Base-by-base conservation (phyloP, 1,140 invertebrate species). In the Acromyrmex heyeri region DNA sequence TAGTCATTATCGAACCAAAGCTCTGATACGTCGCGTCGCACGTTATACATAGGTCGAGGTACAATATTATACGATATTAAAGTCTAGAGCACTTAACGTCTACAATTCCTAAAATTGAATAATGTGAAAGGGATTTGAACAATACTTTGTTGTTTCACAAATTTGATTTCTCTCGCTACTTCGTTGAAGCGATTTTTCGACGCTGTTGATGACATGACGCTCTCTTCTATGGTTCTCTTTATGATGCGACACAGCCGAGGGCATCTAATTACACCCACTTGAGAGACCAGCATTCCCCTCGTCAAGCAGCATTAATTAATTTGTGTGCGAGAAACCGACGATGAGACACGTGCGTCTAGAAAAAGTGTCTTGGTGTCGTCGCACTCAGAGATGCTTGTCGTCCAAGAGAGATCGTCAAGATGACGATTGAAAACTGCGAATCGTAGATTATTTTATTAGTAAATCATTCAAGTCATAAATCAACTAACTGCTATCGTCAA, bases 241-340 rank as follows among this genome's bases (percentile, higher is more conserved):
- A 76, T 79, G n/a, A 44, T 72, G 81, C 70, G 61, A 85, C 70
- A 70, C 61, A 81, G 70, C 30, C 61, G 69, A 81, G 85, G 75
- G 89, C 89, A 90, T 92, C 83, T 92, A 92, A 92, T 92, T 92
- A 92, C 89, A 88, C 79, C 88, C 91, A 92, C 91, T 92, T 92
- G 91, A 92, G 86, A 81, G 72, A 73, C 64, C 67, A 73, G 77
- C 64, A 72, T 88, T 67, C 75, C 57, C 69, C 64, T 81, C 78
- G 65, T 65, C 87, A 83, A 76, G 55, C 53, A 67, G 78, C 79
- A 72, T 73, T 91, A 91, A 91, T 91, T 91, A 91, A 91, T 91
- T 89, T 85, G 90, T 89, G 87, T 57, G 79, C 78, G 88, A 62
- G 59, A 86, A 59, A 79, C 64, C 67, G 57, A 62, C 88, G 86